phyloP scores from a whole-genome alignment of 2,888 invertebrate species.

The Hirudinaria manillensis region DNA sequence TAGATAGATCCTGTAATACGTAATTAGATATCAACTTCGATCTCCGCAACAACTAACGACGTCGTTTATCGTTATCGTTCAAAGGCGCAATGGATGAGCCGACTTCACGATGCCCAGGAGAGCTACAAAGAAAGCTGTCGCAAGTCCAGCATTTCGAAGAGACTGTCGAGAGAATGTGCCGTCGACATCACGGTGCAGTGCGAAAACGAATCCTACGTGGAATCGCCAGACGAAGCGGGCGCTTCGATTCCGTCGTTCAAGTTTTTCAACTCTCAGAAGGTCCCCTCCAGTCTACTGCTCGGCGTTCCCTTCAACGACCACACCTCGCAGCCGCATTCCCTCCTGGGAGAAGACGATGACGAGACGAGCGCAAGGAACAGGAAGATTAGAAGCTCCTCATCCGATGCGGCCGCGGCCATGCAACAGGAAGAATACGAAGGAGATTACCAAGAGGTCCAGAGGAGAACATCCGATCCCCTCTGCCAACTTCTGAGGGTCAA shows the following conservation, averaged over 20 bases:
- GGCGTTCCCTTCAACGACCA: not conserved
- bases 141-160: constrained; percentile 21
- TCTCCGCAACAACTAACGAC: too few species aligned
- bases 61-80: too few species aligned
- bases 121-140: constrained; percentile 48
- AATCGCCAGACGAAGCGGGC: constrained; percentile 16
- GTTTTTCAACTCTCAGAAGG: constrained; percentile 2
- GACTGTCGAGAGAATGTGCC: constrained; percentile 48
- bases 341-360: not conserved
- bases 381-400: constrained; percentile 34
- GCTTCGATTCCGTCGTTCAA: not conserved
- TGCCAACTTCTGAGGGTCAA: not conserved
- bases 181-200: constrained; percentile 40
- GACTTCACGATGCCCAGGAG: constrained; percentile 58
- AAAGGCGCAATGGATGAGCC: constrained; percentile 57
- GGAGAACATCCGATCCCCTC: constrained; percentile 26
- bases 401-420: constrained; percentile 31
- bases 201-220: constrained; percentile 30
- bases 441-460: not conserved
- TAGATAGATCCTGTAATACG: too few species aligned
- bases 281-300: not conserved
- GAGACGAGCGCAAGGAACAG: not conserved
- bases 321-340: not conserved
- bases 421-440: not conserved
- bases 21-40: too few species aligned